phyloP scores from a whole-genome alignment of 2,888 invertebrate genomes.

The Polymixis flavicincta region DNA sequence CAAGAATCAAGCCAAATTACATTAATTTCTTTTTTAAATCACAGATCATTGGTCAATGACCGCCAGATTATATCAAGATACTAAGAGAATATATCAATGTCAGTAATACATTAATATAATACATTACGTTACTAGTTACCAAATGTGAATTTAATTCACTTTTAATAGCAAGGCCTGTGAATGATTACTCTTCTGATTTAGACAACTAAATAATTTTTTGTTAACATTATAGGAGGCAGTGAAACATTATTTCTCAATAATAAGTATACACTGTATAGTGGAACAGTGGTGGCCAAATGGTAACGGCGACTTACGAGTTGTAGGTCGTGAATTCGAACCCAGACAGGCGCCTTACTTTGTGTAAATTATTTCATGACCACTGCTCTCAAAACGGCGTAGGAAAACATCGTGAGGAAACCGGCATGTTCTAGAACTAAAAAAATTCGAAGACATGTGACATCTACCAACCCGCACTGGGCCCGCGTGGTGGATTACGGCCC shows the following conservation, averaged over 20 bases:
- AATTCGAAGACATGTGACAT: no score
- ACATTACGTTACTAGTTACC: slow-evolving; percentile 25
- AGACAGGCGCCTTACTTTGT: no score
- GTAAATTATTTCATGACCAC: no score
- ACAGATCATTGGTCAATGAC: slow-evolving; percentile 26
- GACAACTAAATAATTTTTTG: slow-evolving; percentile 18
- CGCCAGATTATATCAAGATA: slow-evolving; percentile 26
- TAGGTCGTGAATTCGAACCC: no score
- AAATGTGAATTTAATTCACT: slow-evolving; percentile 51
- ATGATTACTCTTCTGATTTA: slow-evolving; percentile 31
- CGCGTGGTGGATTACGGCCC: no score
- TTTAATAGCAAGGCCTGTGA: slow-evolving; percentile 42
- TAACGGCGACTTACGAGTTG: no score
- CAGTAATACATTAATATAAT: slow-evolving; percentile 37
- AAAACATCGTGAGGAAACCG: no score
- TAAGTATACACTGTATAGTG: no score
- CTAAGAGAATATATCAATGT: slow-evolving; percentile 43
- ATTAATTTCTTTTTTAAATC: background rate
- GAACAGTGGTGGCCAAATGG: no score
- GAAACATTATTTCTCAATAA: background rate
- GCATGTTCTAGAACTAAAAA: no score
- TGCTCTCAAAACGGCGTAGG: no score
- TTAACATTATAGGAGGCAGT: background rate
- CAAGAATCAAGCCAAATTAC: background rate
- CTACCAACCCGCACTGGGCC: no score